Evolutionary conservation across 2,113 vertebrate species (phyloP).

Genomic region (human (Homo sapiens)): DNA sequence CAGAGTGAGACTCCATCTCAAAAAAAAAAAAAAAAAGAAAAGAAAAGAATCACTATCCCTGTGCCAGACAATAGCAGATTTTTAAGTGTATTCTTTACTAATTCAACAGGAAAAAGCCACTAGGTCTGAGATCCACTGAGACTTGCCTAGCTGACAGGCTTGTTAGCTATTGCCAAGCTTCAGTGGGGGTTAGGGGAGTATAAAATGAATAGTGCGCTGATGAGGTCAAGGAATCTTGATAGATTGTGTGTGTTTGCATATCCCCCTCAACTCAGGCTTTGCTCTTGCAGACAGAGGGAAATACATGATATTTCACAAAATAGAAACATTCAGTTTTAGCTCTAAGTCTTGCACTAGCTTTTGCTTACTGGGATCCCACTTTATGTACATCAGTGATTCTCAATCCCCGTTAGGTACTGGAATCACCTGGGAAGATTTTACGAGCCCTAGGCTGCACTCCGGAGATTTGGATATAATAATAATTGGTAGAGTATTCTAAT

Average conservation of each 20-base stretch:
- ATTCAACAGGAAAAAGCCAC: neutral
- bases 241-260: neutral
- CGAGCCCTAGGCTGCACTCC: neutral
- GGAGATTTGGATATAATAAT: neutral
- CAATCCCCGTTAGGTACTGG: neutral
- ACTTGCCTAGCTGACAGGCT: neutral
- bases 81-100: neutral
- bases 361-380: neutral
- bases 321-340: neutral
- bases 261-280: neutral
- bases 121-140: neutral
- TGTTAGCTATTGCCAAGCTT: neutral
- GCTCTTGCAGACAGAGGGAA: neutral
- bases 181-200: neutral
- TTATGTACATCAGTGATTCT: neutral
- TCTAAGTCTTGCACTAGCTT: neutral
- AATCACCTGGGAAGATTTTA: neutral
- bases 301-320: neutral
- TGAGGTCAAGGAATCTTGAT: neutral
- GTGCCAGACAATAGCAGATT: neutral
- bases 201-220: fast-evolving
- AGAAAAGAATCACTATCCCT: neutral
- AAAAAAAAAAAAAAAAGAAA: too few relatives aligned
- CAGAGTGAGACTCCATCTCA: too few relatives aligned
- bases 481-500: neutral